Percentiles rank a stretch among this genome's conserved stretches.
Evolutionary conservation across 2,113 vertebrate genomes (phyloP).

Genomic region (Dolichotis patagonum): DNA sequence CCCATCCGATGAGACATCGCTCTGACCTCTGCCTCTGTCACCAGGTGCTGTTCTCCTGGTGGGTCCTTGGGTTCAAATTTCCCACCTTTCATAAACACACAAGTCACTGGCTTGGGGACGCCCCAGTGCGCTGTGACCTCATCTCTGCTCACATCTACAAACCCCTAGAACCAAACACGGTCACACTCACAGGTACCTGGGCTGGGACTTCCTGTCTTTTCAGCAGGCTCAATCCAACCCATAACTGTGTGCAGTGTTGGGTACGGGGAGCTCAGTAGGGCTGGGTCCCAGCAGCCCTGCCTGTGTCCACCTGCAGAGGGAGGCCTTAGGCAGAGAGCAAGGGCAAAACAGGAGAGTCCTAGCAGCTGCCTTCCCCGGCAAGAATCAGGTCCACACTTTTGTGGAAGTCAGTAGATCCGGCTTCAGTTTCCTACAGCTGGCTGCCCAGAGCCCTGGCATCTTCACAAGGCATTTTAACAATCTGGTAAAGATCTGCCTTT

Average conservation of each 20-base stretch:
- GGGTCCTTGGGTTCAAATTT: background rate
- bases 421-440: background rate
- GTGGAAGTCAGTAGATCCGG: slow-evolving; percentile 40
- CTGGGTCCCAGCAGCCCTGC: slow-evolving; percentile 7
- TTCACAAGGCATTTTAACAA: background rate
- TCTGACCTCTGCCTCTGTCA: background rate
- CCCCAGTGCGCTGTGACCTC: background rate
- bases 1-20: background rate
- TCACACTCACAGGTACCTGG: background rate
- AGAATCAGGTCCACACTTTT: background rate
- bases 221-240: background rate
- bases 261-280: background rate
- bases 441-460: background rate
- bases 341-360: background rate
- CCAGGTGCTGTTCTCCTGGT: background rate
- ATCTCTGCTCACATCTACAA: background rate
- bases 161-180: background rate
- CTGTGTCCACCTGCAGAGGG: slow-evolving; percentile 52
- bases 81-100: background rate
- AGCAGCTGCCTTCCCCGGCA: background rate
- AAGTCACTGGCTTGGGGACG: background rate
- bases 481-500: slow-evolving; percentile 40
- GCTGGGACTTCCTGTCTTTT: background rate
- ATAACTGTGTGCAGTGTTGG: background rate
- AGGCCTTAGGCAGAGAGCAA: slow-evolving; percentile 39